A percentile compares a stretch with the other conserved stretches of the same genome.
Conservation (phyloP, 2,797 vertebrate species). For the Urocyon cinereoargenteus region DNA sequence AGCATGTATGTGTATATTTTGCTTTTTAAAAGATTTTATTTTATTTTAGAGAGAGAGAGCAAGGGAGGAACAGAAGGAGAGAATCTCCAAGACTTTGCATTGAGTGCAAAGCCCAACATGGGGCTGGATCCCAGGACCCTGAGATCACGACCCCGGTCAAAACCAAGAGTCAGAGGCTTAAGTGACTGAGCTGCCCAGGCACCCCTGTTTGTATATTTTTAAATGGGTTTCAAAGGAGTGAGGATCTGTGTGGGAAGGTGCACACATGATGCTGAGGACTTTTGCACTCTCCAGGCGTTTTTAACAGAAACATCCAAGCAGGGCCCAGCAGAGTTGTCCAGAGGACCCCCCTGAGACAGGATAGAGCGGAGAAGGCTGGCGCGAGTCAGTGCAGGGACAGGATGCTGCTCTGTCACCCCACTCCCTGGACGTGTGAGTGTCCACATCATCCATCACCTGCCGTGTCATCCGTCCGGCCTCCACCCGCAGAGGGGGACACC, state of each 20-base stretch:
- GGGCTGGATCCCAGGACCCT: rapidly evolving
- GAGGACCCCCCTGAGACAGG: background rate
- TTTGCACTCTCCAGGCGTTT: background rate
- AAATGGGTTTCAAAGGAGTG: background rate
- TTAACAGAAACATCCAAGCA: background rate
- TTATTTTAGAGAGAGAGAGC: background rate
- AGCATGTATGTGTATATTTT: background rate
- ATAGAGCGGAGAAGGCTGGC: rapidly evolving
- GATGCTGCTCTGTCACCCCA: background rate
- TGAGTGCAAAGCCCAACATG: background rate
- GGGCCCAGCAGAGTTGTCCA: background rate
- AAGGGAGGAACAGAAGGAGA: background rate
- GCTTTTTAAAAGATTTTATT: background rate
- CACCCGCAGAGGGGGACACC: rapidly evolving
- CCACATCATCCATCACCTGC: no score
- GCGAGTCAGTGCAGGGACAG: background rate
- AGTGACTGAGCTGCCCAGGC: background rate
- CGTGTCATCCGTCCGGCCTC: no score
- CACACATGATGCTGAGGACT: rapidly evolving
- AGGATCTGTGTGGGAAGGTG: no score
- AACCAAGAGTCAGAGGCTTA: background rate
- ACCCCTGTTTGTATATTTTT: background rate
- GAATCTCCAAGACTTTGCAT: background rate
- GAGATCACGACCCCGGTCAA: background rate
- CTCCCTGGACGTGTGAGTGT: rapidly evolving